Conservation (phyloP, 2,797 vertebrate genomes). For the Sebastes dallii region DNA sequence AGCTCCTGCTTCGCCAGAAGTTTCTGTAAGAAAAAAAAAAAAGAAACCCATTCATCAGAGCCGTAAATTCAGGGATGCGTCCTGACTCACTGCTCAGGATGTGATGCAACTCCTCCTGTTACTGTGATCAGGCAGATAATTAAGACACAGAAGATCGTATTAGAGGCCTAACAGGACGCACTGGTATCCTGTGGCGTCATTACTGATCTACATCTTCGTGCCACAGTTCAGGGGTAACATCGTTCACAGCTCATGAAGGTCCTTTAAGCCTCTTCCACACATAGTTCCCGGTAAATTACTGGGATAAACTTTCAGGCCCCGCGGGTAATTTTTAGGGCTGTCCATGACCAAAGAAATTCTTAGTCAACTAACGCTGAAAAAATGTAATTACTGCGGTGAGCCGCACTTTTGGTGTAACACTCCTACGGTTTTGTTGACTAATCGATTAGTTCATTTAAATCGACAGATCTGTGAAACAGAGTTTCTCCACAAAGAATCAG, state of each 20-base stretch:
- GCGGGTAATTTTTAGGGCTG: neutral
- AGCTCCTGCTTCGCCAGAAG: conserved; percentile 92
- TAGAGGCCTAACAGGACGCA: neutral
- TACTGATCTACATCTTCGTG: neutral
- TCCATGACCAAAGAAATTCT: neutral
- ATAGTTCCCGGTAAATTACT: neutral
- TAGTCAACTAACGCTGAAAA: neutral
- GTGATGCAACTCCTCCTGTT: neutral
- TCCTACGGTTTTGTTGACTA: neutral
- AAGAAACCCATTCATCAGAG: neutral
- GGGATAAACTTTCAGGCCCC: neutral
- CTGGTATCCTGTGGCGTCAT: neutral
- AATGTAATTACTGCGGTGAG: neutral
- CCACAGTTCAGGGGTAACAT: neutral
- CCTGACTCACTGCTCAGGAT: neutral
- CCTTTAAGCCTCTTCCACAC: neutral
- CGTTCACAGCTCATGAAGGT: neutral
- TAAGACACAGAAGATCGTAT: neutral
- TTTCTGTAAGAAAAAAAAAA: conserved; percentile 79
- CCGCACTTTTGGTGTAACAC: neutral
- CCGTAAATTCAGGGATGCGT: neutral
- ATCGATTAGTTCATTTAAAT: neutral
- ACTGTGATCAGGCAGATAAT: neutral
- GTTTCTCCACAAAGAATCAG: no score
- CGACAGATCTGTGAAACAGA: no score